These are phyloP conservation scores for Pipistrellus pipistrellus DNA, from an alignment of 2,797 vertebrate species.

Conservation along the genomic window DNA sequence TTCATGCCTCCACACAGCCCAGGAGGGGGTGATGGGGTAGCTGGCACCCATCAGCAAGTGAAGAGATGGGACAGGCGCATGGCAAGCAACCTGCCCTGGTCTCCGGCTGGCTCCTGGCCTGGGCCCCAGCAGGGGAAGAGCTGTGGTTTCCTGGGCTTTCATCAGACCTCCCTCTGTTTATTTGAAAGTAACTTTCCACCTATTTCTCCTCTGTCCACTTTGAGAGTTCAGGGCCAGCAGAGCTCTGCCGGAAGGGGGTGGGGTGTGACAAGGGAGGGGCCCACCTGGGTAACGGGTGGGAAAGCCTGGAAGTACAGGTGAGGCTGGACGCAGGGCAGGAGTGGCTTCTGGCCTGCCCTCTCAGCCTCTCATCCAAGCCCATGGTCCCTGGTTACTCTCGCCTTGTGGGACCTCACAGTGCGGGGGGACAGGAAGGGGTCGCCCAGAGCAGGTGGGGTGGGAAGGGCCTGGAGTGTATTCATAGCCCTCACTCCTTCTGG, in stretches of 20 bases:
- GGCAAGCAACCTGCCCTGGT: conserved; percentile 2
- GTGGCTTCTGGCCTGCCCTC: not conserved
- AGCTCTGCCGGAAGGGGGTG: not conserved
- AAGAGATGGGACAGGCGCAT: not conserved
- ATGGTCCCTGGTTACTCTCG: not conserved
- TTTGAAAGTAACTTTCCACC: conserved; percentile 73
- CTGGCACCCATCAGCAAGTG: not conserved
- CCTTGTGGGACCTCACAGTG: not conserved
- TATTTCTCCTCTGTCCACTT: not conserved
- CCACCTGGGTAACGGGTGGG: too few species aligned
- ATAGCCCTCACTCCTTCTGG: not conserved
- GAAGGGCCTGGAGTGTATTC: not conserved
- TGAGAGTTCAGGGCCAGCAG: not conserved
- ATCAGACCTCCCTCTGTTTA: conserved; percentile 23
- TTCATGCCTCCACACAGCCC: not conserved
- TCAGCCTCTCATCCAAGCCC: not conserved
- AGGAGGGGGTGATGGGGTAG: not conserved
- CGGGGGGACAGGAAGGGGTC: not conserved
- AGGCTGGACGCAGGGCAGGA: not conserved
- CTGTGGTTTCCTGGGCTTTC: conserved; percentile 72
- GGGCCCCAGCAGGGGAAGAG: not conserved
- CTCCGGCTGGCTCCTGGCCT: conserved; percentile 25
- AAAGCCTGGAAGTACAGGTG: not conserved
- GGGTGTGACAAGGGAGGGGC: not conserved
- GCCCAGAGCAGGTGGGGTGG: not conserved